These are phyloP conservation scores for Sinocyclocheilus rhinocerous DNA, from an alignment of 2,113 vertebrate species.

Conservation along the genomic window DNA sequence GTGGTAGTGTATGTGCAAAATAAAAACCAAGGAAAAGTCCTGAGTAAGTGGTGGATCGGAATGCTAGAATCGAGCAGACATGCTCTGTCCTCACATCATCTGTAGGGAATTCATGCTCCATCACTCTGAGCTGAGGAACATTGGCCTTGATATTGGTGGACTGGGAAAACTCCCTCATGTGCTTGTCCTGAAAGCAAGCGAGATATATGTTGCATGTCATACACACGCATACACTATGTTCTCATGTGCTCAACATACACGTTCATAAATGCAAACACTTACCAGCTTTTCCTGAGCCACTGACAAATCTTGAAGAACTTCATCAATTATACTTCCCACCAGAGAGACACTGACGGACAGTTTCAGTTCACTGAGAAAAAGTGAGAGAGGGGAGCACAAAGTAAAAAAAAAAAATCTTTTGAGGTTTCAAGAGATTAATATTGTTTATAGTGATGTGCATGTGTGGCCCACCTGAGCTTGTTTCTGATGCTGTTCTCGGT, in stretches of 20 bases:
- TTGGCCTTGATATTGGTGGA: constrained; percentile 47
- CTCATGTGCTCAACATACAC: not conserved
- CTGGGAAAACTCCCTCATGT: constrained; percentile 69
- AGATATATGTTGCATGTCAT: not conserved
- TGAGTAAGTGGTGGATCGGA: not conserved
- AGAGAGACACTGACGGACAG: constrained; percentile 77
- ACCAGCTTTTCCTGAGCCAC: constrained; percentile 81
- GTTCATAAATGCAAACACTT: constrained; percentile 32
- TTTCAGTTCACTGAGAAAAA: constrained; percentile 79
- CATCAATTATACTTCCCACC: constrained; percentile 78
- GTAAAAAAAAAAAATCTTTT: not conserved
- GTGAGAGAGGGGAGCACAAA: constrained; percentile 12
- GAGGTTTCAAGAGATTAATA: not conserved
- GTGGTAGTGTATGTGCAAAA: not conserved
- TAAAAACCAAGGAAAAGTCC: not conserved
- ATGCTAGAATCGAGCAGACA: not conserved
- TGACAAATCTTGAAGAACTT: constrained; percentile 78
- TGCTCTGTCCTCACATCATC: constrained; percentile 69
- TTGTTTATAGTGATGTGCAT: not conserved
- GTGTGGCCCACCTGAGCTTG: constrained; percentile 76
- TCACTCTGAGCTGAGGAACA: constrained; percentile 68
- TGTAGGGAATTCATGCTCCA: constrained; percentile 66
- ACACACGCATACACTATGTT: constrained; percentile 61
- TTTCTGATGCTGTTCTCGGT: constrained; percentile 75
- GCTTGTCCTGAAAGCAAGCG: constrained; percentile 69